Conservation (phyloP, 2,888 invertebrate species). For the Malachius bipustulatus region DNA sequence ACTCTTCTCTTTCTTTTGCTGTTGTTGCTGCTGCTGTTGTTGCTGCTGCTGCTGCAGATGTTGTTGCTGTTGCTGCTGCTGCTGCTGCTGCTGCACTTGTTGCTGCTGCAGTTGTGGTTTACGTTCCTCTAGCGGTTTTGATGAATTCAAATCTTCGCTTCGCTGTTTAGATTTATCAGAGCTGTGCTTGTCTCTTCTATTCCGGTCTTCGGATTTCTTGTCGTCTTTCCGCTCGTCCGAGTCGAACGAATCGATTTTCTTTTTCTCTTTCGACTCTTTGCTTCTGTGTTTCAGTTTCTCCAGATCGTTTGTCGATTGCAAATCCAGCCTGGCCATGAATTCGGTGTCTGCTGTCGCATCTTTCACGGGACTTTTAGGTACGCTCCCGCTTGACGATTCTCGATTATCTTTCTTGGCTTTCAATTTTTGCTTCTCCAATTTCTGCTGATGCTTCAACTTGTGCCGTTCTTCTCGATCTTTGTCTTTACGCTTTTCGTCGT, state of each 20-base stretch:
- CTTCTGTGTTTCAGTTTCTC: conserved; percentile 44
- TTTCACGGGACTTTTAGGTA: conserved; percentile 23
- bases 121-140: conserved; percentile 22
- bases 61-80: conserved; percentile 25
- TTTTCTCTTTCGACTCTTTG: conserved; percentile 45
- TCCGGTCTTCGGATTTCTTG: conserved; percentile 8
- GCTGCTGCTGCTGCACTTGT: conserved; percentile 21
- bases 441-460: conserved; percentile 21
- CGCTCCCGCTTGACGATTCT: conserved; percentile 27
- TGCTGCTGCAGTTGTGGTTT: conserved; percentile 16
- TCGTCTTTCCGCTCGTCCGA: conserved; percentile 6
- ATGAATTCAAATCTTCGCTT: conserved; percentile 16
- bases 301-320: conserved; percentile 44
- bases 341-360: conserved; percentile 42
- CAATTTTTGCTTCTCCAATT: conserved; percentile 26
- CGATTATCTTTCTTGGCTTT: conserved; percentile 33
- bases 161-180: conserved; percentile 20
- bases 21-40: conserved; percentile 8
- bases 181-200: conserved; percentile 19
- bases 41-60: too few species aligned
- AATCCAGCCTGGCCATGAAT: conserved; percentile 46
- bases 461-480: conserved; percentile 25
- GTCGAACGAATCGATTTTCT: conserved; percentile 31
- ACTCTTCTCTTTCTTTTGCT: conserved; percentile 28
- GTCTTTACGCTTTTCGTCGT: conserved; percentile 33